Conservation (phyloP, 2,113 vertebrate genomes). For the Amphilophus citrinellus region DNA sequence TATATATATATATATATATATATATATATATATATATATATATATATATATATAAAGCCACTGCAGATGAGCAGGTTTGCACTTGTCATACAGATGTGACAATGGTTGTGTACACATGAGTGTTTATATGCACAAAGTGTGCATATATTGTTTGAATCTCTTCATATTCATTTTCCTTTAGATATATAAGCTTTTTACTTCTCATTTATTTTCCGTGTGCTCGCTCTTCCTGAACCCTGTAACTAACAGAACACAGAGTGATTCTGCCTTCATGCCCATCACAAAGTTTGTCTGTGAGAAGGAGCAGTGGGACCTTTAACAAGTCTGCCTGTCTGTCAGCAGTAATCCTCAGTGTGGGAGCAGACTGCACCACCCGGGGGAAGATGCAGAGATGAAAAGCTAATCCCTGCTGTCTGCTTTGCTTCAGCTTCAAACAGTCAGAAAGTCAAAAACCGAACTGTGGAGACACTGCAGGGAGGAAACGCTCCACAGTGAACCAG, state of each 20-base stretch:
- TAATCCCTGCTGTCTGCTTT: conserved; percentile 40
- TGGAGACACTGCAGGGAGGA: background rate
- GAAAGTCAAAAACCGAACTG: background rate
- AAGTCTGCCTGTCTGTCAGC: background rate
- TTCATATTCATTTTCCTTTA: no score
- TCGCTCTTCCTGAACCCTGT: background rate
- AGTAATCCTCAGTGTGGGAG: conserved; percentile 39
- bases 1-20: no score
- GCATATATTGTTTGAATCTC: background rate
- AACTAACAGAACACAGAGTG: background rate
- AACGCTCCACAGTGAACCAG: background rate
- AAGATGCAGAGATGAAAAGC: conserved; percentile 23
- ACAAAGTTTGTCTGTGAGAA: background rate
- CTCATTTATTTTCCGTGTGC: background rate
- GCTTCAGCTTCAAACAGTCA: conserved; percentile 16
- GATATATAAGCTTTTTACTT: background rate
- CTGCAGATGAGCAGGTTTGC: background rate
- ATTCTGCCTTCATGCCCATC: background rate
- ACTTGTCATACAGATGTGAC: no score
- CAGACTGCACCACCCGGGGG: conserved; percentile 32
- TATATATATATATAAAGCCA: no score
- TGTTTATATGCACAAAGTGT: background rate
- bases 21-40: no score
- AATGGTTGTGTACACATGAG: no score
- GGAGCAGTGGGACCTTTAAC: background rate